Base-by-base conservation (phyloP, 1,140 invertebrate genomes). In the Pararge aegeria region DNA sequence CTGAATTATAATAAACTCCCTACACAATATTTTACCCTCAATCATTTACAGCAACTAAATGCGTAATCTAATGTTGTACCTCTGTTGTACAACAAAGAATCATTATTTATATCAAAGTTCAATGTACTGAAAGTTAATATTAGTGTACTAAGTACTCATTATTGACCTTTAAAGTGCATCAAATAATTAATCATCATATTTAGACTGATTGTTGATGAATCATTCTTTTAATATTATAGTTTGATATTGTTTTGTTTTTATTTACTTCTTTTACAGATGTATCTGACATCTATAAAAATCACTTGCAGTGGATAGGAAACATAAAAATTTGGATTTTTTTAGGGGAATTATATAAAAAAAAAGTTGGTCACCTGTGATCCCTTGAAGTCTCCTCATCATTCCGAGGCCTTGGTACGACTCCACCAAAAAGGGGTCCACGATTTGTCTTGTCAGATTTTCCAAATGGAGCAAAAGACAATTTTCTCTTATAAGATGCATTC, bases 401-500 rank as follows among this genome's bases (percentile, higher is more conserved):
- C 30, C 66, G 70, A n/a, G 80, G 53, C 50, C 81, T 85, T 0
- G 79, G 76, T 52, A 82, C 78, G 0, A 86, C 80, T 7, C 81
- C 78, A 56, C 80, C 82, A 40, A 86, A 84, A 2, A 84, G 60
- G 2, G 83, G 72, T 5, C 69, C 64, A 29, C 69, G 72, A 0
- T 44, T 58, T 21, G 54, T 56, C 55, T 80, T 81, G 5, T 70
- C 78, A 10, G 66, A 67, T 30, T 75, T 76, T 18, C 83, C 83
- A 46, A 89, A 87, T 0, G 83, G 82, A 0, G 83, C 73, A 66
- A 88, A 85, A 5, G 79, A 78, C 19, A 76, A 16, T 57, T 81
- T 87, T 49, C 72, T 75, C 38, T 80, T 87, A 44, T 77, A 78
- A 4, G 74, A 68, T n/a, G 62, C 74, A 72, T 80, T 82, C 44